Conservation (phyloP, 2,888 invertebrate species). For the Drosophila gaucha region DNA sequence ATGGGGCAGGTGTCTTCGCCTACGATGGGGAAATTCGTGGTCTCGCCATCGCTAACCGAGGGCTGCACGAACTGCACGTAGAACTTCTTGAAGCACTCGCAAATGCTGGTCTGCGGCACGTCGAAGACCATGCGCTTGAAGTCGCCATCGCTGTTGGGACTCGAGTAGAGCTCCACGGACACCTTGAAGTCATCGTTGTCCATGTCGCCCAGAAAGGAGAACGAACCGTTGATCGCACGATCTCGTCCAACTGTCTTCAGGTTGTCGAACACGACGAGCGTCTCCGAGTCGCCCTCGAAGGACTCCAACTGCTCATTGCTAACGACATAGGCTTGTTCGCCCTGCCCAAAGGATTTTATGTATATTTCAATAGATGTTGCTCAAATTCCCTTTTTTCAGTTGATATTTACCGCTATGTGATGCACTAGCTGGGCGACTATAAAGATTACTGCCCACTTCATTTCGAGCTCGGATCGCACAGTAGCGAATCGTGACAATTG, state of each 20-base stretch:
- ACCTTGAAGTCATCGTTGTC: slow-evolving; percentile 71
- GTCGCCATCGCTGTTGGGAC: slow-evolving; percentile 73
- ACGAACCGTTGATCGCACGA: slow-evolving; percentile 71
- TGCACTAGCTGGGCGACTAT: slow-evolving; percentile 37
- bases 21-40: slow-evolving; percentile 72
- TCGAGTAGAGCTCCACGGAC: slow-evolving; percentile 68
- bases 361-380: rapidly evolving
- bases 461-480: slow-evolving; percentile 16
- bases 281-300: slow-evolving; percentile 66
- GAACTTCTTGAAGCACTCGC: slow-evolving; percentile 78
- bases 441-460: slow-evolving; percentile 46
- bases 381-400: background rate
- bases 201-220: slow-evolving; percentile 69
- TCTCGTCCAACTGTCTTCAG: slow-evolving; percentile 66
- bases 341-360: slow-evolving; percentile 21
- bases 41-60: slow-evolving; percentile 64
- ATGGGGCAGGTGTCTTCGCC: slow-evolving; percentile 74
- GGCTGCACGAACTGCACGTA: slow-evolving; percentile 76
- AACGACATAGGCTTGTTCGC: slow-evolving; percentile 71
- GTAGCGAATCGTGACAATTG: slow-evolving; percentile 2
- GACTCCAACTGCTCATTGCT: slow-evolving; percentile 67
- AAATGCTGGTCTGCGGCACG: slow-evolving; percentile 72
- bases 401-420: slow-evolving; percentile 47
- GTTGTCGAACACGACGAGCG: slow-evolving; percentile 52
- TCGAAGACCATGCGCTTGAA: slow-evolving; percentile 75